Base-by-base conservation (phyloP, 2,797 vertebrate genomes). In the Schizopygopsis pylzovi region DNA sequence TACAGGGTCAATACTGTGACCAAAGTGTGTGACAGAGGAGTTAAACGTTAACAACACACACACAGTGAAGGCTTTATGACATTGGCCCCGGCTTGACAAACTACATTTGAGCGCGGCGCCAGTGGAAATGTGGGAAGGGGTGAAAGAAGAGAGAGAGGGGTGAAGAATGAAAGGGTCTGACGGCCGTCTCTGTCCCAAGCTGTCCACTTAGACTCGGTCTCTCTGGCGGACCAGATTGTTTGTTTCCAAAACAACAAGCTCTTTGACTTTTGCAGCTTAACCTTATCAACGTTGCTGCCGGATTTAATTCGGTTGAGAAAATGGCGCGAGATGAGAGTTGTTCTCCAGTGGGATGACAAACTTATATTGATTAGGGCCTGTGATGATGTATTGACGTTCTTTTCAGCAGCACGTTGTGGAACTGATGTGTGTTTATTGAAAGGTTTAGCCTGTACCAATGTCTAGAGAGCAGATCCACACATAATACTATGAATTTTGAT, bases 61-160 rank as follows among this genome's bases (percentile, higher is more conserved):
- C 89, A 91, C 90, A 90, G 90, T 84, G 49, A 82, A 89, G 80
- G 85, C 84, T 90, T 90, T 90, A 90, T 91, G 83, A 89, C 70
- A 92, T 67, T 87, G 49, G 81, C 89, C 76, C 45, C 65, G 45
- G 41, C 82, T 83, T 90, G 90, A 92, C 90, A 90, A 93, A 91
- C 92, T 91, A 83, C 87, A 93, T 92, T 93, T 93, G 89, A 86
- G 79, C 72, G 43, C 68, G 92, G 92, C 89, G 90, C 91, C 93
- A 93, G 88, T 39, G 61, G 90, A 90, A 82, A 90, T 84, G 79
- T 22, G 43, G 82, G 67, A 63, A 54, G 49, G 67, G 77, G 39
- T 13, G 20, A 3, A 72, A 76, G 76, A 28, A 85, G 81, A 88
- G 88, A 76, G 86, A 83, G 71, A 20, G 7, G 11, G 56, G 63